These are phyloP conservation scores for Pseudanteris insignis DNA, from an alignment of 2,888 invertebrate species.

Conservation along the genomic window DNA sequence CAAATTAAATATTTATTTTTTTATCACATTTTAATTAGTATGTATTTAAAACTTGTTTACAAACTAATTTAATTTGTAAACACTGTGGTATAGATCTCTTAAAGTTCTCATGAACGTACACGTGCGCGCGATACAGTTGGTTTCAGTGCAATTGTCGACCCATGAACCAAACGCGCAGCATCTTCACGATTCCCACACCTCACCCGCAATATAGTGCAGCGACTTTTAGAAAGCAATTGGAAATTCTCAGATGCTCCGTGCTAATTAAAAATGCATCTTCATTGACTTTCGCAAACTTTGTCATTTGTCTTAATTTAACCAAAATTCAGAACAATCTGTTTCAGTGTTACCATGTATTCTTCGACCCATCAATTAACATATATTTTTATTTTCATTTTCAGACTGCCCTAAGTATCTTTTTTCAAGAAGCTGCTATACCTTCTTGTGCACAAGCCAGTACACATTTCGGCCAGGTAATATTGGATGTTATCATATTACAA, in stretches of 20 bases:
- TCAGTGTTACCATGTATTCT: too few relatives aligned
- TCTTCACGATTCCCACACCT: too few relatives aligned
- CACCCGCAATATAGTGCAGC: constrained; percentile 1
- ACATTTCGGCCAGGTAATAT: constrained; percentile 82
- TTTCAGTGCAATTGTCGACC: constrained; percentile 25
- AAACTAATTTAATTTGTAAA: too few relatives aligned
- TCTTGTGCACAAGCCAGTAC: constrained; percentile 79
- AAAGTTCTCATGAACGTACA: too few relatives aligned
- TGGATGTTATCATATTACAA: neutral
- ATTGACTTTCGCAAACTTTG: constrained; percentile 16
- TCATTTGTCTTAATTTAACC: too few relatives aligned
- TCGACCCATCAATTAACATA: too few relatives aligned
- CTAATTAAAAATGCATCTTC: constrained; percentile 20
- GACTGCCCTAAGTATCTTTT: constrained; percentile 94
- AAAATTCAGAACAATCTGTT: too few relatives aligned
- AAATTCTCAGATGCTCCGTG: constrained; percentile 34
- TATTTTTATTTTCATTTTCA: constrained; percentile 68
- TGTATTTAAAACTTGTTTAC: too few relatives aligned
- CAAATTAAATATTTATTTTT: too few relatives aligned
- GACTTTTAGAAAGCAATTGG: constrained; percentile 30
- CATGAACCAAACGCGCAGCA: constrained; percentile 9
- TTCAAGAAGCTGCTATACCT: constrained; percentile 90
- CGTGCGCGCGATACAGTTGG: too few relatives aligned
- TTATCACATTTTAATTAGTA: too few relatives aligned
- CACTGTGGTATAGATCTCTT: too few relatives aligned